A percentile compares a stretch with the other conserved stretches of the same genome.
Evolutionary conservation across 2,797 vertebrate species (phyloP).

Genomic region (Eidolon dupreanum): DNA sequence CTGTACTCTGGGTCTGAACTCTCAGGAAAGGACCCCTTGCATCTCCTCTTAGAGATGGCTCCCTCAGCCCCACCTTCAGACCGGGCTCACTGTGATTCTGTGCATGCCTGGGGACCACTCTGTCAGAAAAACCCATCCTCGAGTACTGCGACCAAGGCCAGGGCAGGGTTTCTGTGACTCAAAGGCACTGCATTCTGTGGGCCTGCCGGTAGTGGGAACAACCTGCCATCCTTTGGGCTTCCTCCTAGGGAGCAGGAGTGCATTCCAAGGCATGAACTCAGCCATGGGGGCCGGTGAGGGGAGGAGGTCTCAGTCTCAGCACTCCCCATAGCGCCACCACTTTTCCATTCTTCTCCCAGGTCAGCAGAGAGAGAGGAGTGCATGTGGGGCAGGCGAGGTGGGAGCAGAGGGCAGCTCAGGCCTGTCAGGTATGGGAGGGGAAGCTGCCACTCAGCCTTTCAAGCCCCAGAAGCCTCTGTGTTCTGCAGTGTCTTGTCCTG

Average conservation of each 20-base stretch:
- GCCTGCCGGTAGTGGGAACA: not conserved
- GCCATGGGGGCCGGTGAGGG: not conserved
- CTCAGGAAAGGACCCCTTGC: not conserved
- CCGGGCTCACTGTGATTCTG: not conserved
- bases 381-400: not conserved
- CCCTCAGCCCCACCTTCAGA: not conserved
- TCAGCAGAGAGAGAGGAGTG: not conserved
- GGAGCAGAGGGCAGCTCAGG: not conserved
- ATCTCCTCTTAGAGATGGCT: not conserved
- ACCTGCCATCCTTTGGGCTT: not conserved
- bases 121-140: not conserved
- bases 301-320: not conserved
- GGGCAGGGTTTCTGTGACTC: not conserved
- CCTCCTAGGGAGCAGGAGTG: not conserved
- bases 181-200: not conserved
- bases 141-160: not conserved
- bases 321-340: accelerated
- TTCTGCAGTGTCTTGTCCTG: accelerated
- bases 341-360: not conserved
- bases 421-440: not conserved
- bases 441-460: not conserved
- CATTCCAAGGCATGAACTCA: not conserved
- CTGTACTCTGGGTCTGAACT: not conserved
- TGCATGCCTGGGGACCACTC: not conserved
- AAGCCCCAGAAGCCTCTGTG: not conserved